These are phyloP conservation scores for Formicarius rufipectus DNA, from an alignment of 2,113 vertebrate genomes.

Conservation along the genomic window DNA sequence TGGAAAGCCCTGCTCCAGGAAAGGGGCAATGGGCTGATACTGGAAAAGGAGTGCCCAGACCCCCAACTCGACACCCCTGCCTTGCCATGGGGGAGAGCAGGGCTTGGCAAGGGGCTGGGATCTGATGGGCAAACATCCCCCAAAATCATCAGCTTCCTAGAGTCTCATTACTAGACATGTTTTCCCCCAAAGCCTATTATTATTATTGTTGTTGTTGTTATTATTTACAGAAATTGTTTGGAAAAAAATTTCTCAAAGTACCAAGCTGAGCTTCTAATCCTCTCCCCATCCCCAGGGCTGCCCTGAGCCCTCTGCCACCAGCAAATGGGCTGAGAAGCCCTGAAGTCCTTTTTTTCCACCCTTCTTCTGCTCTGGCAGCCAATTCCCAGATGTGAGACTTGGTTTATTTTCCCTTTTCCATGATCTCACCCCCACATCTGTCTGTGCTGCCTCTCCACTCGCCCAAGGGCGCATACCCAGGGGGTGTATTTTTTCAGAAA, in stretches of 20 bases:
- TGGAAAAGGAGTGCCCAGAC: rapidly evolving
- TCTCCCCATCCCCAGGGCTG: rapidly evolving
- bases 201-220: not conserved
- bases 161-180: not conserved
- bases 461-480: rapidly evolving
- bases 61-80: not conserved
- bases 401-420: slow-evolving; percentile 7
- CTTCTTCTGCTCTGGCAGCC: rapidly evolving
- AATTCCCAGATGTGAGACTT: not conserved
- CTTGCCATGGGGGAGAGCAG: not conserved
- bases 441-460: not conserved
- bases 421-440: not conserved
- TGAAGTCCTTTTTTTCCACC: not conserved
- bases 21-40: rapidly evolving
- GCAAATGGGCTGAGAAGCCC: not conserved
- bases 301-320: rapidly evolving
- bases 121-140: not conserved
- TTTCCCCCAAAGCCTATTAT: not conserved
- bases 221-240: not conserved
- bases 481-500: not conserved
- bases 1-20: not conserved
- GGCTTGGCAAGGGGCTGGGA: not conserved
- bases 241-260: not conserved
- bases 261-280: not conserved
- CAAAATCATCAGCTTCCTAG: not conserved